Base-by-base conservation (phyloP, 35 echinoderm and acorn worm genomes). In the Apostichopus californicus region DNA sequence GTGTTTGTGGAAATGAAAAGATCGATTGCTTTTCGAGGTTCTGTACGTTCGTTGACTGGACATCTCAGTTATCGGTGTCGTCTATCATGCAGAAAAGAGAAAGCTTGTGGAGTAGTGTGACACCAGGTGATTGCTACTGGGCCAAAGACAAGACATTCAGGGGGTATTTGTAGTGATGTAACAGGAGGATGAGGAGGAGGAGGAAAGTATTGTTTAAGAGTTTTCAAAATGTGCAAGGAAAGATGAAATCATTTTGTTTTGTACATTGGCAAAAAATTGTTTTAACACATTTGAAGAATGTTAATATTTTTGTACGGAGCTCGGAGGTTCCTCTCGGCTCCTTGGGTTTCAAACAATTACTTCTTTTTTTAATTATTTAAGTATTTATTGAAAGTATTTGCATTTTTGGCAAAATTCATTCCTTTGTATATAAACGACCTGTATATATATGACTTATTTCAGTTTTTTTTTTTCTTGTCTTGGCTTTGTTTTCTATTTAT, bases 311-410 rank as follows among this genome's bases (percentile, higher is more conserved):
- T 89, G 68, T 89, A 89, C n/a, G 34, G 46, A 89, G 34, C 72
- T 28, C 5, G 17, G 61, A 66, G 52, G 68, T 89, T 55, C n/a
- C 52, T 57, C 64, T 53, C 81, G 13, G 86, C 86, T 72, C 21
- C 52, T 89, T 12, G 34, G 86, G 64, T 89, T 66, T 73, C 61
- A 89, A 82, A 89, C 59, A 52, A 72, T 89, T 10, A 73, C 23
- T 89, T 73, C 60, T 9, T 14, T 89, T 89, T 89, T 73, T 73
- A 89, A 72, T 61, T 89, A 89, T 63, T 25, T 73, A 66, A 89
- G 86, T 89, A 89, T 89, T 89, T 89, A 89, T 89, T 89, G 86
- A 89, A 89, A 89, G 86, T 89, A 89, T 89, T 89, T 89, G 86
- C 86, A 73, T 89, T 89, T 65, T 54, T 73, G 17, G 86, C 86